Evolutionary conservation across 2,888 invertebrate genomes (phyloP), one percentile per base, ranked within the genome.

Genomic region (Tryphoninae sp.): DNA sequence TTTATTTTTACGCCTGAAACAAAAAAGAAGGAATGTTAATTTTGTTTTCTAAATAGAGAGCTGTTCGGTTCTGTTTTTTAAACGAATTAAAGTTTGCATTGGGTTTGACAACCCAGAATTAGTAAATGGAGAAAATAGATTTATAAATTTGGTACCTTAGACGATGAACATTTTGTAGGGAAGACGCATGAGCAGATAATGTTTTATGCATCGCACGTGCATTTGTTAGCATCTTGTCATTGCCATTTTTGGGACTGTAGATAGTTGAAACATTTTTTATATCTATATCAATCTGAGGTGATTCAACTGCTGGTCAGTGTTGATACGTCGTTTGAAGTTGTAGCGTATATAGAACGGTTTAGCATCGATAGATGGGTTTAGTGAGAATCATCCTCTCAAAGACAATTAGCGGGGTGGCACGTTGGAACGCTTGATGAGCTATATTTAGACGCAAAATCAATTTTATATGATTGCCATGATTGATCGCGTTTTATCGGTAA

Each of bases 391-490:
- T 83, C 78, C 75, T 81, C 75, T 78, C 64, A 64, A 58, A 78
- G 71, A 79, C 81, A 83, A 83, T 83, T 83, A 83, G 68, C 72
- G 67, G 73, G 64, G 62, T 78, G 58, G 67, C 74, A 53, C 71
- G 64, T 53, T 61, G 67, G 65, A 68, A 23, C 19, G 61, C 65
- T 61, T 55, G 40, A 65, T 51, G 55, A 19, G 75, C 81, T 84
- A 84, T 80, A 83, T 80, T 84, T 84, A 83, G 83, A 80, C 58
- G 71, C 61, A 78, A 84, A 78, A 55, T 80, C 78, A 84, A 82
- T 83, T 82, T 45, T 45, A 82, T 81, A 73, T 76, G 73, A 82
- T 82, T 79, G 78, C 62, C 78, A 62, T 78, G 73, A 80, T 84
- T 75, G 77, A 83, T 80, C 55, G 73, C 77, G 59, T 67, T 62